Base-by-base conservation (phyloP, 2,888 invertebrate species). In the Troides helena region DNA sequence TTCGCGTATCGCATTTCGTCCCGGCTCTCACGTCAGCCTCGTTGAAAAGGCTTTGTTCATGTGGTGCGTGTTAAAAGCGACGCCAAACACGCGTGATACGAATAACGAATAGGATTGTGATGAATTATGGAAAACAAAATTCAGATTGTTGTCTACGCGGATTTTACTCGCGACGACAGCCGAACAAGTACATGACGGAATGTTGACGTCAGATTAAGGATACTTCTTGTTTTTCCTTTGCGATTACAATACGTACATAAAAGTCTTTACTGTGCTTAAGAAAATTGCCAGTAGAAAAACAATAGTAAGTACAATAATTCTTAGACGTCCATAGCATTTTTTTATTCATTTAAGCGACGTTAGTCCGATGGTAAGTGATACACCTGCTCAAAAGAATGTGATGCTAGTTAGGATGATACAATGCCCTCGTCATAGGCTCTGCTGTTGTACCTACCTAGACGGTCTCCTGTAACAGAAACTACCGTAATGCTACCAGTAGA, bases 111-210 rank as follows among this genome's bases (percentile, higher is more conserved):
- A 18, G 46, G 39, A 58, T 62, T 21, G 36, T 57, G 65, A 68
- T 65, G 68, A 72, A 67, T 69, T 70, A 70, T 70, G 72, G 67
- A 67, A 70, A 72, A 70, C 70, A 67, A 70, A 67, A 67, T 67
- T 70, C 57, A 70, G 67, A 70, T 70, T 70, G 70, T 67, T 57
- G 67, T 70, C 67, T 70, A 66, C 62, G 62, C 62, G 62, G 63
- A 70, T 70, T 63, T 50, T 62, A 66, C 59, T 59, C 65, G 36
- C 62, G 65, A 62, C 69, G 57, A 50, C 65, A 25, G 17, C 59
- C 39, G 30, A 14, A 12, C 23, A n/a, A 21, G 10, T 25, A 62
- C 66, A 70, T 58, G 59, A 53, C 1, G 59, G 66, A 62, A 70
- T 70, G 59, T 58, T 36, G 43, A 57, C 61, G 53, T 23, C 57